phyloP scores from a whole-genome alignment of 2,888 invertebrate genomes.

The Brachyptera risi region DNA sequence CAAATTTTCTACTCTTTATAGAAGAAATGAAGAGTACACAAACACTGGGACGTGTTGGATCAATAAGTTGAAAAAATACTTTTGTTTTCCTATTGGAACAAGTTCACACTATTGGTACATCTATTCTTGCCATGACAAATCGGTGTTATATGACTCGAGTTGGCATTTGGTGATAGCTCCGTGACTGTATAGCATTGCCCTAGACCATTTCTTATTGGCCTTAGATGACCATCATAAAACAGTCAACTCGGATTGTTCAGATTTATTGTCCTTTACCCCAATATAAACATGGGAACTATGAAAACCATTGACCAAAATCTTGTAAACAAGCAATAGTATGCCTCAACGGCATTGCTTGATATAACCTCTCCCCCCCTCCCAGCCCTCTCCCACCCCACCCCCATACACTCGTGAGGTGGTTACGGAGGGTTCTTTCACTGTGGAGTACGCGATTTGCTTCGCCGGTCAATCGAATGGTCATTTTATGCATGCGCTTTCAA shows the following conservation, averaged over 20 bases:
- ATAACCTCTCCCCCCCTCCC: background rate
- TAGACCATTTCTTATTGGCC: background rate
- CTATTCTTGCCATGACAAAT: background rate
- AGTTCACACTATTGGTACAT: background rate
- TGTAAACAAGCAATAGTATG: slow-evolving; percentile 13
- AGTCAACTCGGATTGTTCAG: background rate
- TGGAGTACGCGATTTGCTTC: background rate
- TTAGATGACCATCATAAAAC: background rate
- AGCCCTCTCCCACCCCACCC: background rate
- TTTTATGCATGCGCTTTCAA: slow-evolving; percentile 1
- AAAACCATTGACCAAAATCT: background rate
- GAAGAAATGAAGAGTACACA: background rate
- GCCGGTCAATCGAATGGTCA: background rate
- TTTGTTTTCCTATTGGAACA: background rate
- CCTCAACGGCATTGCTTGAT: no score
- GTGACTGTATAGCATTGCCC: background rate
- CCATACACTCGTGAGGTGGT: background rate
- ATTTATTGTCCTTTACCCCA: slow-evolving; percentile 3
- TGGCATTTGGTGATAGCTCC: no score
- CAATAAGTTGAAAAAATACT: background rate
- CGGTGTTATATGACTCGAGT: background rate
- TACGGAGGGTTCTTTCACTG: no score
- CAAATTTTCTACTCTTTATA: background rate
- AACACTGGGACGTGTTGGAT: background rate
- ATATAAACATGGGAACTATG: background rate